Percentiles rank a stretch among this genome's conserved stretches.
Conservation (phyloP, 2,888 invertebrate species). For the Tiliacea citrago region DNA sequence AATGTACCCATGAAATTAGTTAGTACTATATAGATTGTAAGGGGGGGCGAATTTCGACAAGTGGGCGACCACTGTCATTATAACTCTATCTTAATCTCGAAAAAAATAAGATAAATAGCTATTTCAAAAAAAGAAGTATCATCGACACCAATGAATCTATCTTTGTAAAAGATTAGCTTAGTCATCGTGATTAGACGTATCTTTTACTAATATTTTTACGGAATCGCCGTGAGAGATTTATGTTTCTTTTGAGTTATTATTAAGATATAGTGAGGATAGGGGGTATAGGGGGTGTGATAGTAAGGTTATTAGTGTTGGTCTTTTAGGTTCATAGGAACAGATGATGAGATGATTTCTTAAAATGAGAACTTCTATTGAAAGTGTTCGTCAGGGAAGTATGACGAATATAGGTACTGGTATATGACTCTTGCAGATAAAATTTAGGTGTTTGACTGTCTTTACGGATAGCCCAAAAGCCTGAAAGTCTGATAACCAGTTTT, state of each 20-base stretch:
- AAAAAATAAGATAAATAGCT: slow-evolving; percentile 37
- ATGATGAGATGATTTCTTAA: background rate
- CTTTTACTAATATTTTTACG: slow-evolving; percentile 25
- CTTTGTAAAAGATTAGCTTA: slow-evolving; percentile 14
- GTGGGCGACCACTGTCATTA: background rate
- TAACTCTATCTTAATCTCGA: background rate
- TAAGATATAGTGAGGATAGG: too few species aligned
- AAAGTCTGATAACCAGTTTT: background rate
- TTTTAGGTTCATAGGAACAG: background rate
- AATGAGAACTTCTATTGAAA: background rate
- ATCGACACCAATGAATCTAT: slow-evolving; percentile 42
- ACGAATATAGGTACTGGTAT: background rate
- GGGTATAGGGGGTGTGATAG: too few species aligned
- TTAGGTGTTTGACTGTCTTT: background rate
- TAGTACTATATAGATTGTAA: too few species aligned
- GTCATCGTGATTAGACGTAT: slow-evolving; percentile 45
- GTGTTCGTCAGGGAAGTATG: background rate
- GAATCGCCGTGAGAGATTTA: slow-evolving; percentile 26
- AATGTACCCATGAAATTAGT: too few species aligned
- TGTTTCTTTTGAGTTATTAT: slow-evolving; percentile 7
- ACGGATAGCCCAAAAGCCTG: background rate
- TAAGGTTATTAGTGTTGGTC: slow-evolving; percentile 12
- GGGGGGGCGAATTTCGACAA: too few species aligned
- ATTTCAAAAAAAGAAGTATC: slow-evolving; percentile 10
- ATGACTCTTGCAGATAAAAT: background rate